Evolutionary conservation across 2,888 invertebrate genomes (phyloP), one percentile per base, ranked within the genome.

Genomic region (Hyles lineata): DNA sequence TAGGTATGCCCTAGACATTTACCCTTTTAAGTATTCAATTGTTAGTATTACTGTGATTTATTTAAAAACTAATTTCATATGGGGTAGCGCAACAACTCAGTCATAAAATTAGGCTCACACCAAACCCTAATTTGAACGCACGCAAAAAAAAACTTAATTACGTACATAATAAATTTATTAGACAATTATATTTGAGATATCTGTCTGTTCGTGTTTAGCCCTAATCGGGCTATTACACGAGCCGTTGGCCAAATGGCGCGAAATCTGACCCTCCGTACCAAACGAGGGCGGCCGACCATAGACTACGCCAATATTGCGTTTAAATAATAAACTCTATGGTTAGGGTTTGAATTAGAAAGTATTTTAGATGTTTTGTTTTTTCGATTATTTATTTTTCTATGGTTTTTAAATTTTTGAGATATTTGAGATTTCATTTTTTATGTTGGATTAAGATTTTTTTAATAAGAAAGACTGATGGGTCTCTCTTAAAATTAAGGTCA

Each of bases 221-320:
- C 80, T 85, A 79, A 77, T 76, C 72, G 79, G 79, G 88, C 91
- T 92, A 93, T 93, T 92, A 93, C 89, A 92, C 91, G 92, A 90
- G 87, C 87, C 85, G 92, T 91, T 92, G 92, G 92, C 93, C 94
- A 93, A 94, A 94, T 94, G 94, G 93, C 93, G 93, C 92, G 93
- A 94, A 94, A 94, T 87, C 87, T 89, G 92, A 93, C 91, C 92
- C 92, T 83, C 86, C 79, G 78, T 80, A 82, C 80, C 85, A 85
- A 88, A 87, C 79, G 83, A 84, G 88, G 87, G 87, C 87, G 87
- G 84, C 76, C 71, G 73, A 74, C 73, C 87, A 89, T 80, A 90
- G 90, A 91, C 79, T 86, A 89, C 82, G 77, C 76, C 83, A 80
- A 78, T 80, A 80, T 70, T 63, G 55, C 63, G 29, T 63, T 55